Evolutionary conservation across 1,140 invertebrate species (phyloP).

Genomic region (Diprion similis): DNA sequence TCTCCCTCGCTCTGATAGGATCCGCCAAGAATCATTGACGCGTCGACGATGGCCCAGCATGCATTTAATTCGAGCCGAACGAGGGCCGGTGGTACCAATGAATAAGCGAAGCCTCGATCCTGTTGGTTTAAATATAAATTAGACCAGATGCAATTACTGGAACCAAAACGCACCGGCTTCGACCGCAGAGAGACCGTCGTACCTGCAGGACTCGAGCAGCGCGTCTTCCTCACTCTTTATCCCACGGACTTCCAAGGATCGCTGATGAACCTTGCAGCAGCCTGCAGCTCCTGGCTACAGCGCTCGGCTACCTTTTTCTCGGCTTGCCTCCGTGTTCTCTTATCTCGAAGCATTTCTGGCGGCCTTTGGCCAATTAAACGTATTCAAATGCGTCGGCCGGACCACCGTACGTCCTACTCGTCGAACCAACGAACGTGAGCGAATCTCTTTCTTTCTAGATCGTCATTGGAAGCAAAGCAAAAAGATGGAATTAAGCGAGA

Average conservation of each 20-base stretch:
- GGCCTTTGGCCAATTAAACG: constrained; percentile 7
- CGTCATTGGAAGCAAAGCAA: too few species aligned
- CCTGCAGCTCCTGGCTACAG: neutral
- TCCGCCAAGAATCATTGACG: constrained; percentile 4
- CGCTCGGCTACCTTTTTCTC: neutral
- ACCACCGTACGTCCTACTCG: neutral
- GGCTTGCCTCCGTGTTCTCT: neutral
- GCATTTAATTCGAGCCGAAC: constrained; percentile 7
- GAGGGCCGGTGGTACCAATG: neutral
- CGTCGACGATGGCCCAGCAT: constrained; percentile 4
- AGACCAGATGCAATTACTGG: constrained; percentile 5
- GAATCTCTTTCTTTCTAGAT: too few species aligned
- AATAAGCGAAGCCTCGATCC: neutral
- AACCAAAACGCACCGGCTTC: neutral
- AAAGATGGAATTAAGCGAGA: too few species aligned
- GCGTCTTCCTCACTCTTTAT: neutral
- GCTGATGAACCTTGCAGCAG: neutral
- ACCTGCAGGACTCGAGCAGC: neutral
- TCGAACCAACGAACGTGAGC: too few species aligned
- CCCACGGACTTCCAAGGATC: neutral
- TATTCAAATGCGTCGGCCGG: constrained; percentile 1
- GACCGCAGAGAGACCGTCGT: neutral
- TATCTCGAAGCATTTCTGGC: constrained; percentile 1
- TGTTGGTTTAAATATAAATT: constrained; percentile 8
- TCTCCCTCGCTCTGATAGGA: constrained; percentile 1